A percentile compares a stretch with the other conserved stretches of the same genome.
Conservation (phyloP, 2,113 vertebrate genomes). For the Uropsilus gracilis region DNA sequence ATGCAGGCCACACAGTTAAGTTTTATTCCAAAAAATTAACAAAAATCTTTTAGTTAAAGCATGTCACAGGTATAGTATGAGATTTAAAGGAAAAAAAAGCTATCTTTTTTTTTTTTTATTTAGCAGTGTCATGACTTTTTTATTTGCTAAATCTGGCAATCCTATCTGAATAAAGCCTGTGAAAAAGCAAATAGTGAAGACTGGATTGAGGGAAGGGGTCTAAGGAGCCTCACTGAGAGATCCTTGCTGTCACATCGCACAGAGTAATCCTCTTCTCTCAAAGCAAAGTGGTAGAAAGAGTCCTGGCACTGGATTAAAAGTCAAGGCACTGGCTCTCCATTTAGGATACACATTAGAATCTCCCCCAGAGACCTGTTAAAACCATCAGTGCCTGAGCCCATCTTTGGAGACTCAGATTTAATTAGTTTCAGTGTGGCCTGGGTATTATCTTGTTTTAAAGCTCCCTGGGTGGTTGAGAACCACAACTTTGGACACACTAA, state of each 20-base stretch:
- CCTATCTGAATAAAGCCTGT: not conserved
- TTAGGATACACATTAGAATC: not conserved
- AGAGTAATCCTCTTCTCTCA: not conserved
- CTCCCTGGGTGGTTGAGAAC: conserved; percentile 4
- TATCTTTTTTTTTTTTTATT: too few species aligned
- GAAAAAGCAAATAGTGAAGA: not conserved
- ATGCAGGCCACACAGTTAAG: not conserved
- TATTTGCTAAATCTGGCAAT: not conserved
- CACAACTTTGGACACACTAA: not conserved
- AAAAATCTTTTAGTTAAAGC: not conserved
- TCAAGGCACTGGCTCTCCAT: not conserved
- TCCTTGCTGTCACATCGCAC: not conserved
- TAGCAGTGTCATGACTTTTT: not conserved
- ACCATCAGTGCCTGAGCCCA: not conserved
- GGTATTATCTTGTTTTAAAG: not conserved
- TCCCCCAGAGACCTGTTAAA: not conserved
- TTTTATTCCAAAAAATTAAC: conserved; percentile 18
- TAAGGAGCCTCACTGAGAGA: not conserved
- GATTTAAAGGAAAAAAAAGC: not conserved
- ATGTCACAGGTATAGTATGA: not conserved
- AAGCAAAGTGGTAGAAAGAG: not conserved
- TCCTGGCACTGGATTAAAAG: not conserved
- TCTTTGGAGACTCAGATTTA: not conserved
- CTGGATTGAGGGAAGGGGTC: not conserved
- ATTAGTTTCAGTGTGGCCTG: not conserved